phyloP scores from a whole-genome alignment of 2,797 vertebrate species.

The Eptatretus atami region DNA sequence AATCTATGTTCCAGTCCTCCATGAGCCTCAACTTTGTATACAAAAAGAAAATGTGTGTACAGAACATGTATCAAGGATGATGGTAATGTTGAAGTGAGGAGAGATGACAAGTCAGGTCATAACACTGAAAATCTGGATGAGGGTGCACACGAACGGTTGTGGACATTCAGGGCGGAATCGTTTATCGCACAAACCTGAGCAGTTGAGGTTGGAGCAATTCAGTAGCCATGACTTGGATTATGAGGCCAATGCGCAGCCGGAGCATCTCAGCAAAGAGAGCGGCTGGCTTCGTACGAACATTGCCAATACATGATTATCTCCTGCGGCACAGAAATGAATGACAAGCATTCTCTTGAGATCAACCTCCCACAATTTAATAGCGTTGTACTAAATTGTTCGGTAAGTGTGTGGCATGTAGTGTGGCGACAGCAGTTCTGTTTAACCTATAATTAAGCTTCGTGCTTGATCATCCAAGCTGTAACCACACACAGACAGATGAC shows the following conservation, averaged over 20 bases:
- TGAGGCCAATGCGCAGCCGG: conserved; percentile 61
- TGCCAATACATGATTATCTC: conserved; percentile 92
- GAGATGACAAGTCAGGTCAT: too few species aligned
- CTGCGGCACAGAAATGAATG: conserved; percentile 14
- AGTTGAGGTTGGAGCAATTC: conserved; percentile 57
- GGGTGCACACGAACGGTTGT: neutral
- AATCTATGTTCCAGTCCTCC: too few species aligned
- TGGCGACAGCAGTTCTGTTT: too few species aligned
- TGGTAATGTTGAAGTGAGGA: too few species aligned
- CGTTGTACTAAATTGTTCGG: too few species aligned
- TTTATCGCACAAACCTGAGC: conserved; percentile 27
- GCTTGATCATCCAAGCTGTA: neutral
- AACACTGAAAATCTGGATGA: neutral
- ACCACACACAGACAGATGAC: conserved; percentile 7
- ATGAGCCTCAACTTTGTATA: too few species aligned
- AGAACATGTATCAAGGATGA: too few species aligned
- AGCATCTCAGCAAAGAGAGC: conserved; percentile 75
- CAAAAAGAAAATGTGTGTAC: too few species aligned
- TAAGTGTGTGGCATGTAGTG: too few species aligned
- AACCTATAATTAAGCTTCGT: too few species aligned
- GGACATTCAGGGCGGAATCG: neutral
- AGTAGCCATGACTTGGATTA: conserved; percentile 93
- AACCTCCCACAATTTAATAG: too few species aligned
- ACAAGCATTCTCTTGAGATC: too few species aligned
- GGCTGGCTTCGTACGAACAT: conserved; percentile 86